phyloP scores from a whole-genome alignment of 2,888 invertebrate genomes.

The Apantesis nais region DNA sequence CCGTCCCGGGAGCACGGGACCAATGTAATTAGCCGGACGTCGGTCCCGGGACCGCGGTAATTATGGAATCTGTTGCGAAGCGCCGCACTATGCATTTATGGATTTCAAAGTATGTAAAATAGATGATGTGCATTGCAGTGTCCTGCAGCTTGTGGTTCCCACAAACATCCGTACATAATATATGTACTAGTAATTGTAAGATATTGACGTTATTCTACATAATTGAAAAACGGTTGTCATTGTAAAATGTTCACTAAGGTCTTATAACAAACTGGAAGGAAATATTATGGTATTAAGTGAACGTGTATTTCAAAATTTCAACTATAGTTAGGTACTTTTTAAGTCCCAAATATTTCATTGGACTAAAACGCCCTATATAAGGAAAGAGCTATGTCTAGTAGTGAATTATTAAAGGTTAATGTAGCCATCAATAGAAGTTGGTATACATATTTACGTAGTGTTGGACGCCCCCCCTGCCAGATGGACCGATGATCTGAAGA shows the following conservation, averaged over 20 bases:
- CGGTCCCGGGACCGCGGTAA: slow-evolving; percentile 48
- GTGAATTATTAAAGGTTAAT: too few relatives aligned
- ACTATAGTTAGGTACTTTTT: too few relatives aligned
- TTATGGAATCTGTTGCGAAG: slow-evolving; percentile 49
- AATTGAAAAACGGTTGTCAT: too few relatives aligned
- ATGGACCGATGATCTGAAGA: too few relatives aligned
- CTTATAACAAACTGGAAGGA: too few relatives aligned
- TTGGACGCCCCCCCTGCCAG: too few relatives aligned
- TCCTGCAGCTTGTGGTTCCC: slow-evolving; percentile 1
- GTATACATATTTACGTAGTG: neutral
- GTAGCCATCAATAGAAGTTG: neutral
- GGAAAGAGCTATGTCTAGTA: too few relatives aligned
- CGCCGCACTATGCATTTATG: slow-evolving; percentile 39
- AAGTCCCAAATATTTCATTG: too few relatives aligned
- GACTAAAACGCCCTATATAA: too few relatives aligned
- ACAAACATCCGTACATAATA: neutral
- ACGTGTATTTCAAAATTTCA: too few relatives aligned
- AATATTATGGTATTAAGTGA: neutral
- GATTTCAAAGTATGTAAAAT: slow-evolving; percentile 39
- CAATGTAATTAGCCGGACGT: slow-evolving; percentile 53
- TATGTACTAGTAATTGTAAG: too few relatives aligned
- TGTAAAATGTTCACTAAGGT: too few relatives aligned
- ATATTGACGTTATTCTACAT: neutral
- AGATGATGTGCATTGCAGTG: slow-evolving; percentile 29
- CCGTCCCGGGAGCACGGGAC: slow-evolving; percentile 46